Percentiles rank a stretch among this genome's conserved stretches.
These are phyloP conservation scores for Chondrosia reniformis DNA, from an alignment of 37 sponge, comb jelly and placozoan species.

Conservation along the genomic window DNA sequence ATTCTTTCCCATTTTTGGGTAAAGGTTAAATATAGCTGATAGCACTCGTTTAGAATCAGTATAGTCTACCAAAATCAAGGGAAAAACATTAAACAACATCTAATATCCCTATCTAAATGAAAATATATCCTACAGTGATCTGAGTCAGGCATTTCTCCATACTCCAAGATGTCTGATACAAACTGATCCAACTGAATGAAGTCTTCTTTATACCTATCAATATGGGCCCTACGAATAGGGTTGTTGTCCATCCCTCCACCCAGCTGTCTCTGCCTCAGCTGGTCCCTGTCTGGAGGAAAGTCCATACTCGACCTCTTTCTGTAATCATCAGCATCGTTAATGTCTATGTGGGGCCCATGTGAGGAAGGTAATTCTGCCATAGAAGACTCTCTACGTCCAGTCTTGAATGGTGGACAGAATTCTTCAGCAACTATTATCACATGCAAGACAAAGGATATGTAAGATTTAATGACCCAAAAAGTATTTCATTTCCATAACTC, in stretches of 20 bases:
- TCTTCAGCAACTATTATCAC: too few species aligned
- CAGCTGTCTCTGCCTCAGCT: neutral
- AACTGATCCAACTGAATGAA: constrained; percentile 2
- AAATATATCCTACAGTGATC: neutral
- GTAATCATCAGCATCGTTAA: too few species aligned
- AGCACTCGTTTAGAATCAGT: constrained; percentile 7
- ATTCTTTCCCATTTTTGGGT: constrained; percentile 11
- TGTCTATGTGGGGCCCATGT: too few species aligned
- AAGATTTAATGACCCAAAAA: neutral
- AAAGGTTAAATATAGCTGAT: neutral
- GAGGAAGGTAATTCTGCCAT: too few species aligned
- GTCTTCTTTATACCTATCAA: constrained; percentile 10
- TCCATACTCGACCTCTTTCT: neutral
- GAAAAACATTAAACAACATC: neutral
- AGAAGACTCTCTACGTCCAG: too few species aligned
- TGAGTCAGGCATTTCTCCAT: constrained; percentile 16
- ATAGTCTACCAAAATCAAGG: neutral
- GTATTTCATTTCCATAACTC: neutral
- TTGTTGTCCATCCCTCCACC: neutral
- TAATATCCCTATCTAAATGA: neutral
- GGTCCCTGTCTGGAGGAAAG: neutral
- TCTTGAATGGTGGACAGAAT: too few species aligned
- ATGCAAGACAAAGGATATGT: neutral
- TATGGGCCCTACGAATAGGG: neutral
- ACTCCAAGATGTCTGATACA: constrained; percentile 18